phyloP scores from a whole-genome alignment of 2,113 vertebrate genomes.

The Dinomys branickii region DNA sequence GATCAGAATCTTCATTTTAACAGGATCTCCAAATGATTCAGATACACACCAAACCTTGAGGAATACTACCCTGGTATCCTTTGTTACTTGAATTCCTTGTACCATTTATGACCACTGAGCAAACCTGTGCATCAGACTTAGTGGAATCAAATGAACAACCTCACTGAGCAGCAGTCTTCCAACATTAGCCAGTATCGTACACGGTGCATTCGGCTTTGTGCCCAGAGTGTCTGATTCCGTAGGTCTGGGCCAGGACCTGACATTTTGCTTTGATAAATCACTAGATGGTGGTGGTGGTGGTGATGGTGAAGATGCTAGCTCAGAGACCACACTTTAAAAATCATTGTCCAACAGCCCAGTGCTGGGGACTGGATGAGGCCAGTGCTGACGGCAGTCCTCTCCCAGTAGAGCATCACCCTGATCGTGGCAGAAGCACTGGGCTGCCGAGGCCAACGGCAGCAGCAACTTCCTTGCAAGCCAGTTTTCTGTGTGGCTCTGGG shows the following conservation, averaged over 20 bases:
- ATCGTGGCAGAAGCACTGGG: conserved; percentile 56
- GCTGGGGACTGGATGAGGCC: not conserved
- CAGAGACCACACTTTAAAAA: conserved; percentile 47
- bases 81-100: not conserved
- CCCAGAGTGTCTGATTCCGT: conserved; percentile 18
- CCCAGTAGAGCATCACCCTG: conserved; percentile 37
- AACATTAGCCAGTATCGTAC: conserved; percentile 36
- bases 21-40: not conserved
- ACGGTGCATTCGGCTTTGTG: conserved; percentile 34
- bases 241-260: not conserved
- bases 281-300: not conserved
- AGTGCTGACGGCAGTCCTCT: conserved; percentile 1
- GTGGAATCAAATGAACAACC: conserved; percentile 49
- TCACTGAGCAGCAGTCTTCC: conserved; percentile 24
- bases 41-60: not conserved
- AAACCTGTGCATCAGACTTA: conserved; percentile 11
- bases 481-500: conserved; percentile 76
- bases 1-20: conserved; percentile 8
- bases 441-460: conserved; percentile 69
- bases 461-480: conserved; percentile 69
- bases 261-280: conserved; percentile 50
- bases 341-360: not conserved
- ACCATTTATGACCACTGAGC: conserved; percentile 13
- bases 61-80: not conserved
- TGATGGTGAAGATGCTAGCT: not conserved